Evolutionary conservation across 2,113 vertebrate genomes (phyloP).

Genomic region (Poeciliopsis retropinna): DNA sequence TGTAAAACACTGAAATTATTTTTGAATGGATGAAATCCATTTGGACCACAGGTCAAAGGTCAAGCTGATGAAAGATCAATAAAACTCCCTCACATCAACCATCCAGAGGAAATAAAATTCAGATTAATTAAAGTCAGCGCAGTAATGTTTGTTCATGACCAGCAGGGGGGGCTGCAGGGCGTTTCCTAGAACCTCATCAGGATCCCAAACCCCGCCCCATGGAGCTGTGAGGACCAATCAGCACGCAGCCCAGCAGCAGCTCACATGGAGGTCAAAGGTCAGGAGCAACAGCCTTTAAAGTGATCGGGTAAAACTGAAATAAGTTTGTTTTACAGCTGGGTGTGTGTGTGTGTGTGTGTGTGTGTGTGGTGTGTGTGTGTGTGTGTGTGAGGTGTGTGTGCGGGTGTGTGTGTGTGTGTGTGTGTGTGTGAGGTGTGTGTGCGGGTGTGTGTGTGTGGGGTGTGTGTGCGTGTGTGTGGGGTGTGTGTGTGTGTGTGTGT

Average conservation of each 20-base stretch:
- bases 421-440: neutral
- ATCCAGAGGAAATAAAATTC: too few relatives aligned
- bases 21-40: too few relatives aligned
- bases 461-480: conserved; percentile 1
- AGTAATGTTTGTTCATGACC: neutral
- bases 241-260: neutral
- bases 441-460: too few relatives aligned
- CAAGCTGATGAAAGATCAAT: too few relatives aligned
- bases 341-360: too few relatives aligned
- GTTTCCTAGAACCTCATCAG: too few relatives aligned
- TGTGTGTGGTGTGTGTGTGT: too few relatives aligned
- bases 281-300: neutral
- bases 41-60: too few relatives aligned
- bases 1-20: too few relatives aligned
- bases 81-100: too few relatives aligned
- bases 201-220: too few relatives aligned
- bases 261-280: neutral
- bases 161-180: conserved; percentile 9
- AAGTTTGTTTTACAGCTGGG: neutral
- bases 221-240: too few relatives aligned
- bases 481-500: neutral
- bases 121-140: neutral
- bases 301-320: neutral
- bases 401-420: conserved; percentile 14
- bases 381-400: neutral